Percentiles rank a stretch among this genome's conserved stretches.
Conservation (phyloP, 2,888 invertebrate genomes). For the Argyresthia albistria region DNA sequence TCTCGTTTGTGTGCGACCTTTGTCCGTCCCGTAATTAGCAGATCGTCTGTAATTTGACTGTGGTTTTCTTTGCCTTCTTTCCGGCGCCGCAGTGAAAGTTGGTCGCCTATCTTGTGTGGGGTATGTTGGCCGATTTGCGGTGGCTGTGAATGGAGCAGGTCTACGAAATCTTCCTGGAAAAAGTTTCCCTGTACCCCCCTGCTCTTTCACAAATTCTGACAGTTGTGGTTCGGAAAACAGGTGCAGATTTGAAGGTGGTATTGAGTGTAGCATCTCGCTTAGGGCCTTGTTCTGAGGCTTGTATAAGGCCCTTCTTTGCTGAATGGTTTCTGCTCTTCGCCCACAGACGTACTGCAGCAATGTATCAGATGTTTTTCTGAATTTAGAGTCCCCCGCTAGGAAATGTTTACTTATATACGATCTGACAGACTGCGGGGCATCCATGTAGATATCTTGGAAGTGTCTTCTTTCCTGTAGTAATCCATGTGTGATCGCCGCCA, state of each 20-base stretch:
- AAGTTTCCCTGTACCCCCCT: slow-evolving; percentile 10
- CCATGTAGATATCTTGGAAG: neutral
- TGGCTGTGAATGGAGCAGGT: too few species aligned
- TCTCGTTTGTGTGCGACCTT: neutral
- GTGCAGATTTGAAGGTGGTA: slow-evolving; percentile 13
- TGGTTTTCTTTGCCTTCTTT: too few species aligned
- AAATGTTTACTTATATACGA: neutral
- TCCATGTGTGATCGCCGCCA: neutral
- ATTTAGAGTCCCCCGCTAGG: neutral
- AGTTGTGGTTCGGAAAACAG: slow-evolving; percentile 11
- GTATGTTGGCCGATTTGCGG: too few species aligned
- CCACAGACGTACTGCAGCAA: slow-evolving; percentile 1
- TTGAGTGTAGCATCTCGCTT: slow-evolving; percentile 9
- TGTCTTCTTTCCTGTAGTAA: neutral
- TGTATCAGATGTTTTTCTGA: neutral
- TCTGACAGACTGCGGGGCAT: neutral
- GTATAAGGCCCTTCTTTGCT: neutral
- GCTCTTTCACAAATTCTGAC: slow-evolving; percentile 11
- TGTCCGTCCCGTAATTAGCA: neutral
- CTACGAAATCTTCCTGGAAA: slow-evolving; percentile 9
- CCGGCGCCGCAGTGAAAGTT: too few species aligned
- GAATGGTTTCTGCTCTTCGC: too few species aligned
- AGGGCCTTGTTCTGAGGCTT: slow-evolving; percentile 10
- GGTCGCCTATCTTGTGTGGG: too few species aligned
- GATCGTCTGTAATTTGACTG: too few species aligned